phyloP scores from a whole-genome alignment of 2,797 vertebrate species.

The Falco peregrinus region DNA sequence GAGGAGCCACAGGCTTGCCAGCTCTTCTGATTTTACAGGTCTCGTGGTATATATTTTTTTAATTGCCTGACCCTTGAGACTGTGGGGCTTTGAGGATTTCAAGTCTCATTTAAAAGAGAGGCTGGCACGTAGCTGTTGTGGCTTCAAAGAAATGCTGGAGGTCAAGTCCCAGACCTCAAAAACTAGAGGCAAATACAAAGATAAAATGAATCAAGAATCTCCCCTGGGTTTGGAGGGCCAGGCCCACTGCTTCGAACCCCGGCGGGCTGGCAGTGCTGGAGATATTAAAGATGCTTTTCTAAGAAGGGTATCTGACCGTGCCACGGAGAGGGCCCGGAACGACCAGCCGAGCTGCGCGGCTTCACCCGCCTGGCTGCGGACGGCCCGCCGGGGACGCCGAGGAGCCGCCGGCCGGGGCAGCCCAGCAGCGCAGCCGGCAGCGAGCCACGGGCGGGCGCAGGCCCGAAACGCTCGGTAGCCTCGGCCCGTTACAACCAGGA shows the following conservation, averaged over 20 bases:
- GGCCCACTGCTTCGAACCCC: background rate
- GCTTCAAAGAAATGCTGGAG: conserved; percentile 16
- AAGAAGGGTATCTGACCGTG: background rate
- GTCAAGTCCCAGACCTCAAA: conserved; percentile 1
- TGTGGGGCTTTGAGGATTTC: conserved; percentile 1
- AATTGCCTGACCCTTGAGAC: conserved; percentile 27
- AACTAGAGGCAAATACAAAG: background rate
- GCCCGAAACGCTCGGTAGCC: background rate
- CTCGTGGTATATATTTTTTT: background rate
- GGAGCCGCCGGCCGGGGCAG: background rate
- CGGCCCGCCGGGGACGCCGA: background rate
- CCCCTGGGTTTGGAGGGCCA: background rate
- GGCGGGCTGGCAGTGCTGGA: background rate
- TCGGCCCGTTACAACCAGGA: too few species aligned
- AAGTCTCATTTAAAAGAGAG: conserved; percentile 23
- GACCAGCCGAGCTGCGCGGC: fast-evolving
- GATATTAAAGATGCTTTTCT: background rate
- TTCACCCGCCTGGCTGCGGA: fast-evolving
- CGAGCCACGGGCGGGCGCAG: too few species aligned
- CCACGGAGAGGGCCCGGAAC: background rate
- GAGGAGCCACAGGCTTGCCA: background rate
- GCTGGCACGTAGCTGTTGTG: background rate
- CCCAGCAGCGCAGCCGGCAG: background rate
- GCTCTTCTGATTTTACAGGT: background rate
- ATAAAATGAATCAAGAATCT: background rate